Evolutionary conservation across 2,113 vertebrate species (phyloP), one percentile per base, ranked within the genome.

Genomic region (Anoplopoma fimbria): DNA sequence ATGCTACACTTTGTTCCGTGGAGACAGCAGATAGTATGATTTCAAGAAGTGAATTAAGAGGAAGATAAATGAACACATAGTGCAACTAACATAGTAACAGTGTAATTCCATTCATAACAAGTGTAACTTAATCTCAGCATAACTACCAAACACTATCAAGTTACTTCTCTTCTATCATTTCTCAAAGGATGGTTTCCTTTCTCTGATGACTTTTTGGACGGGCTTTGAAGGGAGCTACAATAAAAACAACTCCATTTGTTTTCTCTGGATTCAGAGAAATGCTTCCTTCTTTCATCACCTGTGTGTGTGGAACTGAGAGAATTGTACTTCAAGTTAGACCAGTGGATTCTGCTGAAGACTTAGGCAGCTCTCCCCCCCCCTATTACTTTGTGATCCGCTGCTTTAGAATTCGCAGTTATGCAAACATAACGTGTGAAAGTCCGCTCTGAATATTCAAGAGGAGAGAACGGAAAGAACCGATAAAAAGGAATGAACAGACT

Each of bases 181-280:
- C 40, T 49, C 70, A 57, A 36, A 49, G 49, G 27, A 34, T n/a
- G 63, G 33, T 62, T 65, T 84, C 55, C 65, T 73, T 71, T 81
- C 27, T 42, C 8, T 61, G 75, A 63, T 55, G 71, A 69, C 70
- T 90, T 86, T 90, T 89, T 92, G 81, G 90, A 87, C 81, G 45
- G 75, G 23, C 36, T 31, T 62, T 25, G 27, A 63, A 82, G 15
- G 53, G 58, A 63, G 65, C 60, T 57, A 19, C 61, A 42, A 14
- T 65, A 55, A 70, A 64, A 3, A 29, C 6, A 49, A 58, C 55
- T 79, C 34, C 10, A 78, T 75, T 80, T 23, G 51, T 74, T 60
- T 73, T 74, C 71, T 61, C 47, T 58, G 7, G 2, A 27, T 27
- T 51, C 57, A 51, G 51, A 72, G 17, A 55, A 69, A 74, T 34